phyloP scores from a whole-genome alignment of 1,140 invertebrate species.

The Eurosta solidaginis region DNA sequence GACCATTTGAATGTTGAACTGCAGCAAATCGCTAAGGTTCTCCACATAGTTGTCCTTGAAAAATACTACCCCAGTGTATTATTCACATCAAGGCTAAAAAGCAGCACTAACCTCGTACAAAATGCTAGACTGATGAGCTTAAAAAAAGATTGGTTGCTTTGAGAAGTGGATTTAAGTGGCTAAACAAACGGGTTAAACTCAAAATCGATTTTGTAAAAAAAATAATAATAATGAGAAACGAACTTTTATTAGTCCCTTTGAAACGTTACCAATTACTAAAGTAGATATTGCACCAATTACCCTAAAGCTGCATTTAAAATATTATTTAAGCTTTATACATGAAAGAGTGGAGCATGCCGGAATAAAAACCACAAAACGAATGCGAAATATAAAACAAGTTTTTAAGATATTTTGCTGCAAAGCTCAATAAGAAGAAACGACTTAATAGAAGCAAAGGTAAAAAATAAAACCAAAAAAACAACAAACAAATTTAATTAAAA shows the following conservation, averaged over 20 bases:
- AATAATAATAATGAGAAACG: no score
- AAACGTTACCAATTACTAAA: slow-evolving; percentile 21
- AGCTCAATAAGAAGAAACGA: slow-evolving; percentile 4
- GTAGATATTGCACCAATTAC: slow-evolving; percentile 28
- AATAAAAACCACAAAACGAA: background rate
- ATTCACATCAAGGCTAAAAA: no score
- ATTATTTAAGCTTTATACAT: slow-evolving; percentile 19
- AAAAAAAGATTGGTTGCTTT: no score
- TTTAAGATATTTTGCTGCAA: slow-evolving; percentile 3
- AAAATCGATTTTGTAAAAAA: no score
- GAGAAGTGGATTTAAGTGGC: no score
- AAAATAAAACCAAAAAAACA: background rate
- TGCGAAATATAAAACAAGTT: slow-evolving; percentile 20
- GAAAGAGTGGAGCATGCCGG: background rate
- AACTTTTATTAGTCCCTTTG: background rate
- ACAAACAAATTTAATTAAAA: background rate
- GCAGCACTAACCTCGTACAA: no score
- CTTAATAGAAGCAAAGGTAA: background rate
- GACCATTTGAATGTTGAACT: no score
- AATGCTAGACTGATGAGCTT: no score
- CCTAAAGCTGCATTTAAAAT: slow-evolving; percentile 22
- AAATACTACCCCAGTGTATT: no score
- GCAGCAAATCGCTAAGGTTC: no score
- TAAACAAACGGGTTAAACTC: no score
- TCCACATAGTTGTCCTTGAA: no score